Evolutionary conservation across 2,113 vertebrate genomes (phyloP).

Genomic region (Colius striatus): DNA sequence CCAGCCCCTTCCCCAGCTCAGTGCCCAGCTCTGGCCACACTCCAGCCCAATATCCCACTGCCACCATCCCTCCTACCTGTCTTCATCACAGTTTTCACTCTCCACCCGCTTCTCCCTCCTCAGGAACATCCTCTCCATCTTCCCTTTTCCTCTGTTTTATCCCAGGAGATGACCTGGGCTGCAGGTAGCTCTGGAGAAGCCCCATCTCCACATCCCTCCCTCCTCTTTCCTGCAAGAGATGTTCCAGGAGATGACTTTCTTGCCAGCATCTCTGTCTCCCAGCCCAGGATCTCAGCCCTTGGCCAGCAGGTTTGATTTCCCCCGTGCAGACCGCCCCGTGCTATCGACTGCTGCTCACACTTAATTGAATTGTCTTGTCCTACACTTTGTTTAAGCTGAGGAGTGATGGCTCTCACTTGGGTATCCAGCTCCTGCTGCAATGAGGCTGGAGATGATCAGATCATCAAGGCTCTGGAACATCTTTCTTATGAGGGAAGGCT

Average conservation of each 20-base stretch:
- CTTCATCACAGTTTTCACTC: not conserved
- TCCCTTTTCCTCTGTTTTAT: not conserved
- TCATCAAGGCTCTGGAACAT: no score
- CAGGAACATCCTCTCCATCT: not conserved
- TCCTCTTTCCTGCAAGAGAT: fast-evolving
- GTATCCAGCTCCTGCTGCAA: not conserved
- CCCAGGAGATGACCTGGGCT: not conserved
- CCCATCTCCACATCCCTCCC: not conserved
- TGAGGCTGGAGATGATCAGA: not conserved
- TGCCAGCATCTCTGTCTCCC: not conserved
- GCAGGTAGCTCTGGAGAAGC: not conserved
- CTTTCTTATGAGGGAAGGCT: no score
- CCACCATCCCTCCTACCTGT: not conserved
- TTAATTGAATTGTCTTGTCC: conserved; percentile 55
- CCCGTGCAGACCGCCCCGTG: fast-evolving
- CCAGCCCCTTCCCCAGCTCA: no score
- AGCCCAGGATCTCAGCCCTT: not conserved
- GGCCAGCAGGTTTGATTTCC: not conserved
- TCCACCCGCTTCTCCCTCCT: not conserved
- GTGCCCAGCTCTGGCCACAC: no score
- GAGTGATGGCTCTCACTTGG: not conserved
- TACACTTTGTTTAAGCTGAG: conserved; percentile 30
- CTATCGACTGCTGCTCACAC: not conserved
- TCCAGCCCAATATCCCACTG: not conserved
- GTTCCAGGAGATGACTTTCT: fast-evolving